Base-by-base conservation (phyloP, 2,113 vertebrate species). In the Camelus dromedarius region DNA sequence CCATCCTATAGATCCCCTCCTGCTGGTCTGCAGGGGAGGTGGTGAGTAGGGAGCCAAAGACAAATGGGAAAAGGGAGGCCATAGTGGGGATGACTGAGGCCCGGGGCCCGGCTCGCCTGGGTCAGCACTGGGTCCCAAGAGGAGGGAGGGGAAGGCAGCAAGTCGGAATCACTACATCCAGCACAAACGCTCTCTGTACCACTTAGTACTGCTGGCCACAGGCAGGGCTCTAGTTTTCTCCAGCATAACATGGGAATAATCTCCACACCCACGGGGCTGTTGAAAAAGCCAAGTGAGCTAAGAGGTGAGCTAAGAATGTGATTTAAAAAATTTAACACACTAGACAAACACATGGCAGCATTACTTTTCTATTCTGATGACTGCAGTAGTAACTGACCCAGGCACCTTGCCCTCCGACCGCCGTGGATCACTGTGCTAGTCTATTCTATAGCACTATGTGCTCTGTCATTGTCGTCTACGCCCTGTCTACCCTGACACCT, bases 181-280 rank as follows among this genome's bases (percentile, higher is more conserved):
- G 35, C 62, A 92, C 48, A 66, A 76, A 84, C 62, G 54, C 26
- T 56, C 11, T 50, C 5, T 80, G 52, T 30, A n/a, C 69, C 46
- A 54, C 52, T 18, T 32, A 64, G 46, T 70, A 56, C 20, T 77
- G 10, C 54, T 89, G 60, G 76, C 54, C 42, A 28, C 35, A 48
- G 48, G 79, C n/a, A 79, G 5, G 30, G 79, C 38, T 66, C 28
- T 66, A n/a, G 30, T 94, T 94, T 92, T 75, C 81, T 94, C 75
- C 91, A 30, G 50, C 26, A 60, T 62, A 75, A 92, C 81, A 84
- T 69, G 30, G 66, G 66, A 88, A 82, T 69, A 75, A 95, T 88
- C 46, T 66, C 54, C 20, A 28, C 4, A 50, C 2, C 42, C 5
- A 46, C 1, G 46, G 77, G 58, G 52, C 35, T 80, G 7, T 3